Evolutionary conservation across 2,113 vertebrate genomes (phyloP).

Genomic region (Antigone vipio): DNA sequence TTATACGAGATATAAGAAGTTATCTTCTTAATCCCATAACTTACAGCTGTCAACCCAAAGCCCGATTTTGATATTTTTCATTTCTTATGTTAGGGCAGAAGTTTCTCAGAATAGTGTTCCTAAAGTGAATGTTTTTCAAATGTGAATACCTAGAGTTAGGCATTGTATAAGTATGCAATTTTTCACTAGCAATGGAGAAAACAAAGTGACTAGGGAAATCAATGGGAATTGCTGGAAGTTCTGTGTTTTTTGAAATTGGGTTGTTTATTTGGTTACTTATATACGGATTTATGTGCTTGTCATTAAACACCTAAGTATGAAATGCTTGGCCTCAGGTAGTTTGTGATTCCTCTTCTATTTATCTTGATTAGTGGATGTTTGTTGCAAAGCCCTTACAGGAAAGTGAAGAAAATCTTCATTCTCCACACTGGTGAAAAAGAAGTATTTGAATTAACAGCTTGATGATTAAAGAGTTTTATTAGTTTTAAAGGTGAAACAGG

Average conservation of each 20-base stretch:
- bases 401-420: conserved; percentile 15
- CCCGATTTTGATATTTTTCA: neutral
- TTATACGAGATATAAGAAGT: neutral
- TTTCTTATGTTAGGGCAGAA: neutral
- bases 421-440: conserved; percentile 13
- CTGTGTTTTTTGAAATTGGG: neutral
- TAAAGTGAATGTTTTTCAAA: neutral
- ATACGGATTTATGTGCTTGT: conserved; percentile 45
- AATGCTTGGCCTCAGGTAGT: neutral
- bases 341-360: conserved; percentile 13
- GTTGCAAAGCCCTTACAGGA: conserved; percentile 11
- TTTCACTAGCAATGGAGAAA: conserved; percentile 7
- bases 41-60: neutral
- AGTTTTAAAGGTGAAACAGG: conserved; percentile 39
- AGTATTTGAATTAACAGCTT: conserved; percentile 59
- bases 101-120: neutral
- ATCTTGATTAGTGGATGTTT: conserved; percentile 10
- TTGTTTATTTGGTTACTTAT: conserved; percentile 41
- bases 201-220: conserved; percentile 20
- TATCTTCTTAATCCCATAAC: neutral
- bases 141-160: neutral
- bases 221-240: conserved; percentile 17
- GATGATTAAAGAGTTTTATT: conserved; percentile 62
- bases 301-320: neutral
- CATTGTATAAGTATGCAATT: neutral